Evolutionary conservation across 2,888 invertebrate species (phyloP).

Genomic region (Macrosiphum euphorbiae): DNA sequence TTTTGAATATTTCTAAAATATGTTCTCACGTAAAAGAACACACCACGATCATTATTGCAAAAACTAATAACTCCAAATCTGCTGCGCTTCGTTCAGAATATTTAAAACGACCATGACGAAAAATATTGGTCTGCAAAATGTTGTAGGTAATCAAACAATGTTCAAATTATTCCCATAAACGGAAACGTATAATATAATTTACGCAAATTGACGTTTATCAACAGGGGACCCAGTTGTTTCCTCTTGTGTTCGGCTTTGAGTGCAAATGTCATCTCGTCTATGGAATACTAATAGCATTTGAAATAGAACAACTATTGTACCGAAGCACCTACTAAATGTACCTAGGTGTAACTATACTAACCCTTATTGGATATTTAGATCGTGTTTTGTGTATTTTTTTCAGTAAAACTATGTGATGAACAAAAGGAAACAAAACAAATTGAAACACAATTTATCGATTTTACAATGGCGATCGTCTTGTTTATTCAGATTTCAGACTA

Average conservation of each 20-base stretch:
- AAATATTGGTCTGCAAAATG: neutral
- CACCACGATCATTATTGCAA: neutral
- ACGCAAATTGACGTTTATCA: neutral
- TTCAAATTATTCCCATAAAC: neutral
- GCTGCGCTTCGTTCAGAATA: neutral
- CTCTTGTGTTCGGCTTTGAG: neutral
- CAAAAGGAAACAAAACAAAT: neutral
- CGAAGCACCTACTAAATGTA: neutral
- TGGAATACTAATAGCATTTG: neutral
- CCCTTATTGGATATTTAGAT: neutral
- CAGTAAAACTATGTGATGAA: neutral
- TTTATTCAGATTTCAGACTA: neutral
- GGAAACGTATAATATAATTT: neutral
- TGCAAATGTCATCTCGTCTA: neutral
- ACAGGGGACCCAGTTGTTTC: neutral
- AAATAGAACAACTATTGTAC: neutral
- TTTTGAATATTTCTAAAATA: neutral
- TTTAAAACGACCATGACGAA: neutral
- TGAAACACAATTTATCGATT: neutral
- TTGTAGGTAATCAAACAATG: neutral
- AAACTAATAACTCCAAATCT: neutral
- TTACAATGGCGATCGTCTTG: neutral
- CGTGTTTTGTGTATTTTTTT: neutral
- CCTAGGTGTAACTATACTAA: neutral
- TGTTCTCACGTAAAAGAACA: neutral